Evolutionary conservation across 1,140 invertebrate genomes (phyloP).

Genomic region (Eumaeus atala): DNA sequence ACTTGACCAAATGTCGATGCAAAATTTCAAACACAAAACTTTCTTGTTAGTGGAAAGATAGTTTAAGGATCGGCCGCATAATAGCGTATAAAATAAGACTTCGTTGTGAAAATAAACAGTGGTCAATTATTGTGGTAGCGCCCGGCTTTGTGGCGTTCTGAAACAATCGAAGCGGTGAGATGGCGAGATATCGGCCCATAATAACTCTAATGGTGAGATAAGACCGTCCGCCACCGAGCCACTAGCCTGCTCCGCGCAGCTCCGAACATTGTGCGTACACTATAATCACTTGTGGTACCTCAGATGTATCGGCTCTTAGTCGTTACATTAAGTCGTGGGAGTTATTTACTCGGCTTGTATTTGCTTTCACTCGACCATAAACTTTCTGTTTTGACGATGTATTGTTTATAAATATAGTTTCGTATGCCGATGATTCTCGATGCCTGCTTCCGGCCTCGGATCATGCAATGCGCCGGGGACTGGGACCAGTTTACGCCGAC

Average conservation of each 20-base stretch:
- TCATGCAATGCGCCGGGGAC: constrained; percentile 34
- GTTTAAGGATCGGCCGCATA: constrained; percentile 37
- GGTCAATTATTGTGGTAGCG: constrained; percentile 67
- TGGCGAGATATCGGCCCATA: constrained; percentile 61
- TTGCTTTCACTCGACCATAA: constrained; percentile 17
- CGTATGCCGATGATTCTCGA: constrained; percentile 10
- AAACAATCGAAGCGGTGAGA: constrained; percentile 71
- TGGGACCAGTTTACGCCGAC: constrained; percentile 71
- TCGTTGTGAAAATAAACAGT: constrained; percentile 62
- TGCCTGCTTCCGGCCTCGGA: constrained; percentile 42
- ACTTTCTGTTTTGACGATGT: constrained; percentile 16
- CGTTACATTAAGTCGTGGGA: constrained; percentile 17
- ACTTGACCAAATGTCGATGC: too few species aligned
- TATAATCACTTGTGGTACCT: constrained; percentile 35
- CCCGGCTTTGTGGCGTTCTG: constrained; percentile 56
- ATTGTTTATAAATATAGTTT: constrained; percentile 16
- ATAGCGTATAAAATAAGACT: constrained; percentile 57
- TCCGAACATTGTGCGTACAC: constrained; percentile 38
- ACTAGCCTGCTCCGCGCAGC: constrained; percentile 40
- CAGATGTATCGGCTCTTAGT: constrained; percentile 14
- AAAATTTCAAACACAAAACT: constrained; percentile 19
- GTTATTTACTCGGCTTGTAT: constrained; percentile 15
- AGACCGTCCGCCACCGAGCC: constrained; percentile 55
- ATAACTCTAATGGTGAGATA: constrained; percentile 72
- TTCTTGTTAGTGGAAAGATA: constrained; percentile 33